Percentiles rank a stretch among this genome's conserved stretches.
These are phyloP conservation scores for Eremophila alpestris DNA, from an alignment of 2,797 vertebrate species.

Conservation along the genomic window DNA sequence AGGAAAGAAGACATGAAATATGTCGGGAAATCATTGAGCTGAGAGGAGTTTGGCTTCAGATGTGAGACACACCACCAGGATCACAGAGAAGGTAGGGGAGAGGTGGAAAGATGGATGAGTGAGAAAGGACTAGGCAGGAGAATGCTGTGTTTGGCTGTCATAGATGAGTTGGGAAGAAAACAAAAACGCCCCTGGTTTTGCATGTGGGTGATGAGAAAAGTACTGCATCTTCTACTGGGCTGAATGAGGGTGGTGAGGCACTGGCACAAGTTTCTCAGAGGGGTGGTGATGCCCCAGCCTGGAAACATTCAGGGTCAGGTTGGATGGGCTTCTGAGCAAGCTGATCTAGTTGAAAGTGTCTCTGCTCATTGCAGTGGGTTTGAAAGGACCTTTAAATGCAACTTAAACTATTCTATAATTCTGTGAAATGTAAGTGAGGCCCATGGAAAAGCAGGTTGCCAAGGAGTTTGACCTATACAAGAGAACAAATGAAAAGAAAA, in stretches of 20 bases:
- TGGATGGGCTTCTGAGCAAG: background rate
- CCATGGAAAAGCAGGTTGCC: background rate
- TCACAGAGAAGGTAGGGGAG: background rate
- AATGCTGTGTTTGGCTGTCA: background rate
- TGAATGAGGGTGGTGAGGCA: background rate
- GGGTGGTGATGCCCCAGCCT: background rate
- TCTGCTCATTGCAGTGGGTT: background rate
- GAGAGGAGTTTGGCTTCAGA: background rate
- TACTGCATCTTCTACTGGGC: background rate
- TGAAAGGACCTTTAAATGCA: background rate
- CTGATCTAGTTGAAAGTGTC: background rate
- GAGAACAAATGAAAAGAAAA: background rate
- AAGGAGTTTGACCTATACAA: background rate
- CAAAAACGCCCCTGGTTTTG: background rate
- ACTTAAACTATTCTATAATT: background rate
- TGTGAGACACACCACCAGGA: background rate
- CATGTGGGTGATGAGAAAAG: background rate
- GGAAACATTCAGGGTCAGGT: background rate
- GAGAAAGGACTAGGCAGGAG: background rate
- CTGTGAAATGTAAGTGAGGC: background rate
- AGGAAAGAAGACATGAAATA: background rate
- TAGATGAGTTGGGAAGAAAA: background rate
- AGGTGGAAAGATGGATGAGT: background rate
- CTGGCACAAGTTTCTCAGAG: background rate
- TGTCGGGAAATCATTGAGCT: background rate